These are phyloP conservation scores for Subanguina moxae DNA, from an alignment of 1,140 invertebrate genomes.

Conservation along the genomic window DNA sequence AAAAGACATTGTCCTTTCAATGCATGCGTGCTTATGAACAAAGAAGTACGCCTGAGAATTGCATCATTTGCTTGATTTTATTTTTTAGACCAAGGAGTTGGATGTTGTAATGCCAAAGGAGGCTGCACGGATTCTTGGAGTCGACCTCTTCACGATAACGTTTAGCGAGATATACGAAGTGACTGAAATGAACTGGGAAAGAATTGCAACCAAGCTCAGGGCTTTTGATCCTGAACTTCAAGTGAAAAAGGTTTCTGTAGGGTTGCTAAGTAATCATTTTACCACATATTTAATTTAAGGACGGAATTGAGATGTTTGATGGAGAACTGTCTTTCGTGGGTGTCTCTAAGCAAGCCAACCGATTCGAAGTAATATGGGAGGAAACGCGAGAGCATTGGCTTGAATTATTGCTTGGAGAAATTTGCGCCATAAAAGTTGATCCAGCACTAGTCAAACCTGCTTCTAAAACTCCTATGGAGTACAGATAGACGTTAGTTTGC, in stretches of 20 bases:
- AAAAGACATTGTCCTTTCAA: slow-evolving; percentile 48
- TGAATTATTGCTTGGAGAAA: slow-evolving; percentile 19
- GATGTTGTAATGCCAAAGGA: slow-evolving; percentile 35
- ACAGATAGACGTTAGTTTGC: not conserved
- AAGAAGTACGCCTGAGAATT: slow-evolving; percentile 23
- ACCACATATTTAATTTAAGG: slow-evolving; percentile 17
- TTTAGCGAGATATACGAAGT: slow-evolving; percentile 43
- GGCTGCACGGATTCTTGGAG: slow-evolving; percentile 29
- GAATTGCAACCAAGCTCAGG: slow-evolving; percentile 25
- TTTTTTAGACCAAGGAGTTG: slow-evolving; percentile 28
- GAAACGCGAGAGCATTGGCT: slow-evolving; percentile 46
- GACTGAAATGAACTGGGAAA: slow-evolving; percentile 37
- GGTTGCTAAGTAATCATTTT: no score
- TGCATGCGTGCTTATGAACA: slow-evolving; percentile 41
- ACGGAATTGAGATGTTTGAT: slow-evolving; percentile 52
- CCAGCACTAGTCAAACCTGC: not conserved
- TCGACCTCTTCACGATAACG: slow-evolving; percentile 39
- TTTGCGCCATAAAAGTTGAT: slow-evolving; percentile 20
- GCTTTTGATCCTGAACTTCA: slow-evolving; percentile 45
- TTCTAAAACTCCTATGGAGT: not conserved
- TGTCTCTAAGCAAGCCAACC: slow-evolving; percentile 19
- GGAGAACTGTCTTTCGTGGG: slow-evolving; percentile 40
- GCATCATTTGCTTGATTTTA: no score
- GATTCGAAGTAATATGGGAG: slow-evolving; percentile 50
- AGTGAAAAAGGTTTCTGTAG: slow-evolving; percentile 28